Base-by-base conservation (phyloP, 2,888 invertebrate genomes). In the Lasioglossum zephyrum region DNA sequence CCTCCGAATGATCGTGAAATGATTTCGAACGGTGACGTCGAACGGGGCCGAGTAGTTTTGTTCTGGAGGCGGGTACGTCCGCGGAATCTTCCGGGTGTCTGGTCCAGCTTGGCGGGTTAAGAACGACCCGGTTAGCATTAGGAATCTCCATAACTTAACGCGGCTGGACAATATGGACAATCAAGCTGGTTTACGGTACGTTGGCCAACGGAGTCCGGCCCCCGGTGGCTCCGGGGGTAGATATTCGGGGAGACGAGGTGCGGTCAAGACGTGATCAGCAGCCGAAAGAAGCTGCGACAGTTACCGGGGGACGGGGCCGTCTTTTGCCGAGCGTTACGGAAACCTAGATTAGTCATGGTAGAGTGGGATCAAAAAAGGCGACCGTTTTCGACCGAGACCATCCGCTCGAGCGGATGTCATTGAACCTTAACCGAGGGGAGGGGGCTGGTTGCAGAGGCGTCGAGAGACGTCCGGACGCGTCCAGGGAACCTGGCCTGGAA, bases 261-360 rank as follows among this genome's bases (percentile, higher is more conserved):
- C 92, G 94, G 94, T 94, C 93, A 93, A 94, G 93, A 94, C 94
- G 94, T 95, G 94, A 94, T 93, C 93, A 90, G 94, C 92, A 94
- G 88, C 79, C 92, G 81, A 89, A 93, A 94, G 94, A 93, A 90
- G 93, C 92, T 94, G 94, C 94, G 94, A 94, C 94, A 94, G 92
- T 94, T 91, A 92, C 91, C 91, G 89, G 88, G 31, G 53, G 22
- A 86, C 89, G 88, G 31, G 53, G 22, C 86, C 89, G 88, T 90
- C 90, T 92, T 91, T 81, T 77, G 82, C 87, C 85, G 78, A 88
- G 88, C 87, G 88, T 92, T 87, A 92, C 93, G 89, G 90, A 92
- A 93, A 92, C 91, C 89, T 90, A 92, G 92, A 93, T 93, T 93
- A 93, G 92, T 92, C 93, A 86, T 80, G 82, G 79, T 86, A 75